Evolutionary conservation across 2,888 invertebrate genomes (phyloP).

Genomic region (Machimus atricapillus): DNA sequence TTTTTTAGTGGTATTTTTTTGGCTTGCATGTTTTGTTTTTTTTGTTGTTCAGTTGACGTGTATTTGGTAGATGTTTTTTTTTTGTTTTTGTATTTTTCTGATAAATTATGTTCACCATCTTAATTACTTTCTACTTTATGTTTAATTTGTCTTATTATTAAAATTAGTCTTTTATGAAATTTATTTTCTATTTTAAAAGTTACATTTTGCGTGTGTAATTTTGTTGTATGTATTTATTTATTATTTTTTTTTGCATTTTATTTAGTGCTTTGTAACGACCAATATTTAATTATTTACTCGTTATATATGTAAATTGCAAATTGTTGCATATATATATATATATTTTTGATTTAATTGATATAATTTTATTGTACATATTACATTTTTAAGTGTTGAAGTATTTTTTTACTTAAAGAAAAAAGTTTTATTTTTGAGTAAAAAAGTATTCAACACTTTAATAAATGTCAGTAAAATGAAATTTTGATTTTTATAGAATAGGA

Average conservation of each 20-base stretch:
- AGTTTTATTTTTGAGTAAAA: no score
- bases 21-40: not conserved
- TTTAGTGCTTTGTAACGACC: not conserved
- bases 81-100: not conserved
- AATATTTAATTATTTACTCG: not conserved
- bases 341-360: not conserved
- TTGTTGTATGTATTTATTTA: not conserved
- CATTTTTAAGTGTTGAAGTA: not conserved
- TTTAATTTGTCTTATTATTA: not conserved
- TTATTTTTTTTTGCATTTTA: not conserved
- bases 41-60: slow-evolving; percentile 17
- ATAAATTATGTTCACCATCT: not conserved
- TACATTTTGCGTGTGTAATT: not conserved
- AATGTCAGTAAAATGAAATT: no score
- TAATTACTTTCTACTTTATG: not conserved
- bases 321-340: not conserved
- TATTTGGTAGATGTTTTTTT: not conserved
- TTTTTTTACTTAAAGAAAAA: no score
- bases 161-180: not conserved
- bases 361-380: not conserved
- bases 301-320: not conserved
- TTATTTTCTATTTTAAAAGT: not conserved
- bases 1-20: not conserved
- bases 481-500: no score
- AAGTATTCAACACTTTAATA: no score